Evolutionary conservation across 2,888 invertebrate species (phyloP), one percentile per base, ranked within the genome.

Genomic region (Drosophila trichaetosa): DNA sequence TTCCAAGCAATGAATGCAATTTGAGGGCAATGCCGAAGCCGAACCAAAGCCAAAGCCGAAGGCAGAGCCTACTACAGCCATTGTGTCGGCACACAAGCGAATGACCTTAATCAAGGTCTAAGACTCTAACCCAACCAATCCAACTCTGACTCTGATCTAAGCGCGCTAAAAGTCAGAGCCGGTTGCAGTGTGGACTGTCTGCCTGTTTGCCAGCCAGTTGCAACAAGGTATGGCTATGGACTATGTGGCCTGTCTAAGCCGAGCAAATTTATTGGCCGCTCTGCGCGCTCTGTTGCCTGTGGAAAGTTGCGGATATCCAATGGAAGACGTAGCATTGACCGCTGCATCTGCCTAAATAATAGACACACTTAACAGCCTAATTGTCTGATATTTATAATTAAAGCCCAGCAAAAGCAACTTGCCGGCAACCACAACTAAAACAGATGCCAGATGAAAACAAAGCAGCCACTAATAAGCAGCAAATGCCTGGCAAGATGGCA

Each of bases 71-170:
- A 68, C 42, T 62, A 73, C 73, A 66, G 56, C 71, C 79, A 73
- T 79, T 76, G 79, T 74, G 72, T 76, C 66, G 70, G 69, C 69
- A 65, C 58, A 73, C 68, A 88, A 90, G 91, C 90, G 91, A 91
- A 91, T 91, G 92, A 91, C 91, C 91, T 91, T 87, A 91, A 91
- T 91, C 92, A 91, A 91, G 91, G 92, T 88, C 91, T 90, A 73
- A 77, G 82, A 77, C 82, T 79, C 78, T 67, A 85, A 56, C 70
- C 52, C 24, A 51, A 36, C 58, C 8, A 66, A 21, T 38, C 27
- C 34, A 34, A 29, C 59, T 52, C 13, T 18, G 54, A 46, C 67
- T 67, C 80, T 71, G 78, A 80, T 76, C 78, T 66, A 73, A 80
- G 69, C 68, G 76, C 80, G 36, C 49, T 46, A 60, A 54, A 59